Evolutionary conservation across 2,888 invertebrate species (phyloP).

Genomic region (Harpagoxenus sublaevis): DNA sequence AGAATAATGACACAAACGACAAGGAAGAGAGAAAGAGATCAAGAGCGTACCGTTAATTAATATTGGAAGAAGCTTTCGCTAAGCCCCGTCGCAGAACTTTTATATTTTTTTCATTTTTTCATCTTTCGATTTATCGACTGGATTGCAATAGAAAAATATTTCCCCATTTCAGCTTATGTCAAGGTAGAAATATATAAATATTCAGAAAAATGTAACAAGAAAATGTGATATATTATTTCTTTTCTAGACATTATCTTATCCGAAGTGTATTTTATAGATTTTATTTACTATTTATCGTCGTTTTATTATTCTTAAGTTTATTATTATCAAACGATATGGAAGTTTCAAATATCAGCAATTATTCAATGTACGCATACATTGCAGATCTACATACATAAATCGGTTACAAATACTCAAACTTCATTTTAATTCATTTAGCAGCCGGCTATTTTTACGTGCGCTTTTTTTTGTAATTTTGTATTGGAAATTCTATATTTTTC

Average conservation of each 20-base stretch:
- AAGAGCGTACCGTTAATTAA: constrained; percentile 52
- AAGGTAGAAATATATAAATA: not conserved
- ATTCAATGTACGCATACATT: not conserved
- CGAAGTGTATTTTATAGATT: not conserved
- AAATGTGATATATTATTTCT: not conserved
- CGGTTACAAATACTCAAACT: not conserved
- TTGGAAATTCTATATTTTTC: constrained; percentile 16
- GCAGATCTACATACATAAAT: not conserved
- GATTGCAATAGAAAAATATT: constrained; percentile 8
- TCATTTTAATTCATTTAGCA: constrained; percentile 12
- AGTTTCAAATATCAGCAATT: not conserved
- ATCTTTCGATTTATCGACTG: constrained; percentile 8
- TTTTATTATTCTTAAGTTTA: constrained; percentile 2
- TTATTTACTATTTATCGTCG: not conserved
- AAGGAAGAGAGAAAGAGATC: not conserved
- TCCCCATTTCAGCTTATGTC: not conserved
- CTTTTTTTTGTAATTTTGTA: not conserved
- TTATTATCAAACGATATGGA: not conserved
- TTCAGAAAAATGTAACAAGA: constrained; percentile 11
- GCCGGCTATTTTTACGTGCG: not conserved
- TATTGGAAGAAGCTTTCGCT: constrained; percentile 42
- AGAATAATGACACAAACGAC: constrained; percentile 47
- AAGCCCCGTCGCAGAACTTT: constrained; percentile 57
- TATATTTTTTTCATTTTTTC: constrained; percentile 43
- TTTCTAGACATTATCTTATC: not conserved